Conservation (phyloP, 1,140 invertebrate genomes). For the Drosophila trapezifrons region DNA sequence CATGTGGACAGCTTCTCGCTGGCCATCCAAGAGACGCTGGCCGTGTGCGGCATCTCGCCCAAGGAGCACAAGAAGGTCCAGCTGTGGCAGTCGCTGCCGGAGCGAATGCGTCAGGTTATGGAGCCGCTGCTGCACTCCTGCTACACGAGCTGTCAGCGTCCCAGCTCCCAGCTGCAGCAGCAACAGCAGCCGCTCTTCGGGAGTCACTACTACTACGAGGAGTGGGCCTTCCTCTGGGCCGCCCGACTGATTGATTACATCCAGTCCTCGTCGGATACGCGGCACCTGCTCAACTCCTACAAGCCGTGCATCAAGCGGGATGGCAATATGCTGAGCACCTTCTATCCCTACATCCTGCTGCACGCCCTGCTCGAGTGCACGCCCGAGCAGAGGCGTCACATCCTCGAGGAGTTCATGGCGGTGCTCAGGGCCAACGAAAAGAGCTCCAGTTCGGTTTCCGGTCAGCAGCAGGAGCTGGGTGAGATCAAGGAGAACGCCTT, state of each 20-base stretch:
- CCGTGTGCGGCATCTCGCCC: slow-evolving; percentile 88
- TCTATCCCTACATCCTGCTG: slow-evolving; percentile 89
- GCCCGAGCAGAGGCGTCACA: slow-evolving; percentile 67
- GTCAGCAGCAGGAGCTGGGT: slow-evolving; percentile 14
- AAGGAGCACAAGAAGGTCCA: slow-evolving; percentile 85
- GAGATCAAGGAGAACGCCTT: slow-evolving; percentile 31
- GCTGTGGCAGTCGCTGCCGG: slow-evolving; percentile 88
- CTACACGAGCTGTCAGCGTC: slow-evolving; percentile 84
- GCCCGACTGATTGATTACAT: slow-evolving; percentile 86
- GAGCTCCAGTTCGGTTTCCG: background rate
- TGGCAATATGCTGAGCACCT: slow-evolving; percentile 88
- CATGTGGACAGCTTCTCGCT: slow-evolving; percentile 80
- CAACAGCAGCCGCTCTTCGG: slow-evolving; percentile 87
- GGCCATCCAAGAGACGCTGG: slow-evolving; percentile 91
- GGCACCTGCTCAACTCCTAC: slow-evolving; percentile 87
- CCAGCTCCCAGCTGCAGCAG: slow-evolving; percentile 81
- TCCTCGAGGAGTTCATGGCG: slow-evolving; percentile 85
- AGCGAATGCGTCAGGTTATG: slow-evolving; percentile 89
- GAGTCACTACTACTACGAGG: slow-evolving; percentile 87
- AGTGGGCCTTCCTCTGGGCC: slow-evolving; percentile 90
- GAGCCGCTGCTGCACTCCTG: slow-evolving; percentile 88
- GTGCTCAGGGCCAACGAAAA: slow-evolving; percentile 65
- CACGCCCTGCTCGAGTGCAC: slow-evolving; percentile 86
- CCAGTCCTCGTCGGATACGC: slow-evolving; percentile 85
- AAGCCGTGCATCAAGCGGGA: slow-evolving; percentile 89